Conservation (phyloP, 2,113 vertebrate genomes). For the Zosterops pallidus region DNA sequence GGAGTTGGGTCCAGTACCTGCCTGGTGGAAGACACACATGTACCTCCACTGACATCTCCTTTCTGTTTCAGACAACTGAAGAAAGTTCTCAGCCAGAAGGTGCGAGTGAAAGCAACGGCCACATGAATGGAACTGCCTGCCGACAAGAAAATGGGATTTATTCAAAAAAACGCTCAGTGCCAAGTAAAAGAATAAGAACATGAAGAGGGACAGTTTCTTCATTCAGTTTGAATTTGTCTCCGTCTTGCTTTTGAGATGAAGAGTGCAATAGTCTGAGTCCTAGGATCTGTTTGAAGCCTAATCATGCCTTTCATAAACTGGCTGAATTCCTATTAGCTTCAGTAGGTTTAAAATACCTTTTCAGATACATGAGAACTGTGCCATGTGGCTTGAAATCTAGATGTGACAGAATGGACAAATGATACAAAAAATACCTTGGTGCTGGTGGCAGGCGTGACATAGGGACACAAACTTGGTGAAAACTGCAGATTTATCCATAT, state of each 20-base stretch:
- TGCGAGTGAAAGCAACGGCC: background rate
- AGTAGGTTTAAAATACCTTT: slow-evolving; percentile 34
- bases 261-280: background rate
- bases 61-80: slow-evolving; percentile 61
- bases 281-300: slow-evolving; percentile 2
- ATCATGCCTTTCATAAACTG: background rate
- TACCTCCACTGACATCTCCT: background rate
- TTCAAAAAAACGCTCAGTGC: slow-evolving; percentile 3
- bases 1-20: background rate
- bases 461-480: background rate
- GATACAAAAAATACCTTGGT: background rate
- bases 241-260: background rate
- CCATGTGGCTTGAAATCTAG: background rate
- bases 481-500: background rate
- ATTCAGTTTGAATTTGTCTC: background rate
- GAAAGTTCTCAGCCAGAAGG: background rate
- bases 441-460: background rate
- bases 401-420: background rate
- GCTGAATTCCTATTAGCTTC: background rate
- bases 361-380: background rate
- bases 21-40: background rate
- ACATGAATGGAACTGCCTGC: slow-evolving; percentile 60
- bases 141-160: slow-evolving; percentile 60
- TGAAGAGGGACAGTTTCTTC: slow-evolving; percentile 31
- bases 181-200: slow-evolving; percentile 80